Conservation (phyloP, 2,797 vertebrate species). For the Vultur gryphus region DNA sequence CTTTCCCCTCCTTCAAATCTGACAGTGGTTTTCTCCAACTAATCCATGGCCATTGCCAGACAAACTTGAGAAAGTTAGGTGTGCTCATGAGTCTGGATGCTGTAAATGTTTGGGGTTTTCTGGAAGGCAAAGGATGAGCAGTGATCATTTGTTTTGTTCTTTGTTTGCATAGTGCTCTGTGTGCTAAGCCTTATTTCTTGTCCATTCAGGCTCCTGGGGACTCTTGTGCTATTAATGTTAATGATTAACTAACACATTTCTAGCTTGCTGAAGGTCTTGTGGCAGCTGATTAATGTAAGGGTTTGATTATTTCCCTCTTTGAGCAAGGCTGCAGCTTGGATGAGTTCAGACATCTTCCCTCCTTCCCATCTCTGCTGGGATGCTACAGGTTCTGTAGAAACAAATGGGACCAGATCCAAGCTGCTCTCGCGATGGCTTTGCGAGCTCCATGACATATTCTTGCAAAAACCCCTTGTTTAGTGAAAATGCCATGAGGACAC, state of each 20-base stretch:
- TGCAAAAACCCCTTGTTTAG: not conserved
- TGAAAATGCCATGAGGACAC: accelerated
- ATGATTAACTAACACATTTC: not conserved
- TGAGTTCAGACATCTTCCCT: not conserved
- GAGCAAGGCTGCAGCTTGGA: not conserved
- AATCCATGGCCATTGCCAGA: not conserved
- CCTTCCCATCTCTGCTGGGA: not conserved
- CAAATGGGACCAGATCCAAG: not conserved
- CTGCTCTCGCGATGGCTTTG: not conserved
- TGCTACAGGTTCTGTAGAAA: not conserved
- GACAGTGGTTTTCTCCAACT: not conserved
- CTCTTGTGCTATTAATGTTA: not conserved
- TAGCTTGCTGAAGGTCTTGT: not conserved
- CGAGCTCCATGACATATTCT: not conserved
- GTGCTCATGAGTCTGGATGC: not conserved
- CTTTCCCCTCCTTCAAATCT: not conserved
- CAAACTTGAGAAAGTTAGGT: not conserved
- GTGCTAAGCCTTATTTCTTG: not conserved
- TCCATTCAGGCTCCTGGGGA: not conserved
- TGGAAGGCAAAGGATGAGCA: not conserved
- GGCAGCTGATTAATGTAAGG: slow-evolving; percentile 19
- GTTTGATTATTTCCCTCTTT: not conserved
- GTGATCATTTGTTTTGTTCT: not conserved
- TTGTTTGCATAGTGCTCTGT: not conserved
- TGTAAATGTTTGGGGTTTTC: not conserved